Conservation (phyloP, 2,888 invertebrate species). For the Pyralis farinalis region DNA sequence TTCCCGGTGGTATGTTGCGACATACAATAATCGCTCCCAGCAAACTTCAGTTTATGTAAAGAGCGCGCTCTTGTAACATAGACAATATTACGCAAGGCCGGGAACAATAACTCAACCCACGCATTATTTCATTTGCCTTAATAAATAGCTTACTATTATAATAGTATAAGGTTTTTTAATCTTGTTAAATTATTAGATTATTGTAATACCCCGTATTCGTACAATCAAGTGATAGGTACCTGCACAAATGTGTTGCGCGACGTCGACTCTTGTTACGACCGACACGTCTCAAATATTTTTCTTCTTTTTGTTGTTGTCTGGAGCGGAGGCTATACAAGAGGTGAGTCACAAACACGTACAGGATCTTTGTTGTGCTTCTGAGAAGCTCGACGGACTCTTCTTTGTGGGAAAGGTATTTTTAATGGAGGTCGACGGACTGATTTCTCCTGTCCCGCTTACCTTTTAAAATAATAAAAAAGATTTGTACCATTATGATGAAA, state of each 20-base stretch:
- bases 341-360: constrained; percentile 67
- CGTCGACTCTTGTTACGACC: constrained; percentile 9
- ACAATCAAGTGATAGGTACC: too few relatives aligned
- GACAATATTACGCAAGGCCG: neutral
- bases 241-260: constrained; percentile 18
- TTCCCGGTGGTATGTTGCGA: neutral
- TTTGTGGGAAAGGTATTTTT: constrained; percentile 72
- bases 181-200: neutral
- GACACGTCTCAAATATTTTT: constrained; percentile 23
- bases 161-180: neutral
- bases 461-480: constrained; percentile 37
- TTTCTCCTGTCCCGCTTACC: constrained; percentile 58
- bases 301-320: constrained; percentile 49
- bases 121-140: neutral
- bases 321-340: constrained; percentile 46
- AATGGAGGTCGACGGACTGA: constrained; percentile 69
- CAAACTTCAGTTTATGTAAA: neutral
- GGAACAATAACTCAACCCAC: neutral
- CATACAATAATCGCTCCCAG: neutral
- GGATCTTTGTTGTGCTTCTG: constrained; percentile 78
- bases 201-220: too few relatives aligned
- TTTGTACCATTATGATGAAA: too few relatives aligned
- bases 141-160: neutral
- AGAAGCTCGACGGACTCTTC: constrained; percentile 63
- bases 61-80: too few relatives aligned